Conservation (phyloP, 2,797 vertebrate species). For the Bovichtus diacanthus region DNA sequence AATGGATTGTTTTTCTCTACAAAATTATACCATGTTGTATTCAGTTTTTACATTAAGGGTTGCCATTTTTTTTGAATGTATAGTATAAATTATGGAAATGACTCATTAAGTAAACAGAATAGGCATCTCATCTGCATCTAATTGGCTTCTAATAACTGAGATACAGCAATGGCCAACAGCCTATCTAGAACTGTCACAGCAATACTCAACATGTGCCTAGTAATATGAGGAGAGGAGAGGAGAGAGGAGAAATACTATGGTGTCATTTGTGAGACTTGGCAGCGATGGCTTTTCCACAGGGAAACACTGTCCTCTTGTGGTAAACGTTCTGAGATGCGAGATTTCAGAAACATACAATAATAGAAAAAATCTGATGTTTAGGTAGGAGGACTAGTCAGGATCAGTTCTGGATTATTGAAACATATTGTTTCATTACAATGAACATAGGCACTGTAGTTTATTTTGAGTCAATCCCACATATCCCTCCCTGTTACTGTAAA, state of each 20-base stretch:
- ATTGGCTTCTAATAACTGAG: background rate
- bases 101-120: background rate
- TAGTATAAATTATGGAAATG: background rate
- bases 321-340: background rate
- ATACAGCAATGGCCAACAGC: background rate
- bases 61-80: background rate
- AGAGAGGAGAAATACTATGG: background rate
- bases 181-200: slow-evolving; percentile 11
- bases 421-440: background rate
- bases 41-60: background rate
- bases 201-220: background rate
- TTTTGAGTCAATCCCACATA: background rate
- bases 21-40: background rate
- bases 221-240: background rate
- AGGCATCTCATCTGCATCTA: slow-evolving; percentile 1
- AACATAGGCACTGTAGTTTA: background rate
- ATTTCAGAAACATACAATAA: background rate
- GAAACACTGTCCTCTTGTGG: slow-evolving; percentile 75
- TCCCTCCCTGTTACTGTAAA: background rate
- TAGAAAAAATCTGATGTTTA: background rate
- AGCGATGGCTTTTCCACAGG: slow-evolving; percentile 18
- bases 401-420: background rate
- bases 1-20: background rate
- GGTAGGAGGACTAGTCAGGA: background rate
- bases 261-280: background rate